Evolutionary conservation across 1,140 invertebrate genomes (phyloP), one percentile per base, ranked within the genome.

Genomic region (Thaumatotibia leucotreta): DNA sequence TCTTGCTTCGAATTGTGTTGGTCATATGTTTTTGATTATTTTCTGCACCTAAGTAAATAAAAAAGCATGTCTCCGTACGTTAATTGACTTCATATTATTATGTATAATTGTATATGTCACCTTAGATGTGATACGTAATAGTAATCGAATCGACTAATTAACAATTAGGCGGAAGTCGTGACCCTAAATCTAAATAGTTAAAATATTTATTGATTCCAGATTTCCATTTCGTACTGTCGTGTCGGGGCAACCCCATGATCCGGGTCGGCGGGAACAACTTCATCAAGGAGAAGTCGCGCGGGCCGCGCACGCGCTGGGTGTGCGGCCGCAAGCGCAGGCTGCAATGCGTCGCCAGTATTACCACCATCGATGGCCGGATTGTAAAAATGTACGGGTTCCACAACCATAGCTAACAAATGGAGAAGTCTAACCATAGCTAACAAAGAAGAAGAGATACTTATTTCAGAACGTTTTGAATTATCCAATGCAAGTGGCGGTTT

Each of bases 201-300:
- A n/a, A n/a, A n/a, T n/a, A n/a, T 2, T n/a, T 14, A 45, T 20
- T 24, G 4, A 58, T 58, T 74, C 22, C 72, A 79, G 79, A 66
- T 70, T 49, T 71, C 23, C 58, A 63, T 0, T 80, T 71, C 54
- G 78, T 83, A 29, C 75, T 67, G 52, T 85, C 83, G 8, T 72
- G 80, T 1, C 76, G 76, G 3, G 79, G 80, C 6, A 86, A 83
- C 33, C 83, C 82, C 9, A 86, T 86, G 81, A 77, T 86, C 5
- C 62, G 81, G 5, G 74, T 80, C 67, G 71, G 81, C 14, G 82
- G 80, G 24, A 72, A 70, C 23, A 81, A 81, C 64, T 86, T 83
- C 67, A 82, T 81, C 32, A 68, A 67, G 9, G 80, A 84, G 45
- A 74, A 75, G 52, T 67, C 69, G 9, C 65, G 74, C 22, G 79